Evolutionary conservation across 2,113 vertebrate species (phyloP).

Genomic region (Crocuta crocuta): DNA sequence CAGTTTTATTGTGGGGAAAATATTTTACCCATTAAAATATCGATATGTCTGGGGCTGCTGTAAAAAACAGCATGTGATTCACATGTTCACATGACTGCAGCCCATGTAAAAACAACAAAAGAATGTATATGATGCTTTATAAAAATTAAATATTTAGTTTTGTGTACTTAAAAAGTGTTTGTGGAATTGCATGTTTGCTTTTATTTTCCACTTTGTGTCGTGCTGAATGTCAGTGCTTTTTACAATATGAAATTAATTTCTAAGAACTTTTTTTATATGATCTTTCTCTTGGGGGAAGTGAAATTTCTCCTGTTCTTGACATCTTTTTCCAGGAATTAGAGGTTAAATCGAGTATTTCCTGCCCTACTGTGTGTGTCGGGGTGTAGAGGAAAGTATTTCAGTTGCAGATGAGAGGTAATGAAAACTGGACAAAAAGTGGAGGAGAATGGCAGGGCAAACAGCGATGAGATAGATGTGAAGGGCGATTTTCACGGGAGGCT

Average conservation of each 20-base stretch:
- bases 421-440: not conserved
- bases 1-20: not conserved
- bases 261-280: not conserved
- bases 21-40: constrained; percentile 15
- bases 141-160: constrained; percentile 13
- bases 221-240: not conserved
- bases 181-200: constrained; percentile 6
- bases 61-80: not conserved
- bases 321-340: not conserved
- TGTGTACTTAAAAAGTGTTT: not conserved
- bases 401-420: not conserved
- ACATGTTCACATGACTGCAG: not conserved
- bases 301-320: not conserved
- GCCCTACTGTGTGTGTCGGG: not conserved
- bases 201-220: not conserved
- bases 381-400: not conserved
- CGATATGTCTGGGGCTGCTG: not conserved
- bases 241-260: constrained; percentile 21
- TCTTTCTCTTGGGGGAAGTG: not conserved
- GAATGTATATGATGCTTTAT: not conserved
- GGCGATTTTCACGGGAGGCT: not conserved
- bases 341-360: not conserved
- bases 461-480: not conserved
- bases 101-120: not conserved
- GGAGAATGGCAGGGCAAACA: not conserved